A percentile compares a stretch with the other conserved stretches of the same genome.
Evolutionary conservation across 2,113 vertebrate species (phyloP).

Genomic region (Cairina moschata): DNA sequence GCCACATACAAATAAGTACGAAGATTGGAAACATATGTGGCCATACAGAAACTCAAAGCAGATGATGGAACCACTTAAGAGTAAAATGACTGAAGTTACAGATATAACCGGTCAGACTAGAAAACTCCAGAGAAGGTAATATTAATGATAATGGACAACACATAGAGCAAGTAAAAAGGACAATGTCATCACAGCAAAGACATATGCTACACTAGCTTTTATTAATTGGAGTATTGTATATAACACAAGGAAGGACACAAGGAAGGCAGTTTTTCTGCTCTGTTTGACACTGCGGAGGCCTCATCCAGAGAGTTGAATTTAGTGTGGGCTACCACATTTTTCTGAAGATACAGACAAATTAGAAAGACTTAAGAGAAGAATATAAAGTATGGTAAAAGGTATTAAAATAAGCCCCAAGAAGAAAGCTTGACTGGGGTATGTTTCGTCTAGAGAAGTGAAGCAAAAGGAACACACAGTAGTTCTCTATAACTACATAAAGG

Average conservation of each 20-base stretch:
- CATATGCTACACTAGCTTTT: neutral
- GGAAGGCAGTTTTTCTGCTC: conserved; percentile 8
- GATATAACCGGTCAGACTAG: neutral
- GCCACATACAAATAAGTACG: neutral
- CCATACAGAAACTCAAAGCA: conserved; percentile 13
- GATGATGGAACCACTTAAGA: conserved; percentile 15
- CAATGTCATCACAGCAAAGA: conserved; percentile 6
- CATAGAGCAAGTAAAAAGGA: neutral
- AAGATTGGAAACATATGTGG: conserved; percentile 16
- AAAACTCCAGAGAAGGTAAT: neutral
- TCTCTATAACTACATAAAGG: conserved; percentile 49
- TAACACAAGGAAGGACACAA: neutral
- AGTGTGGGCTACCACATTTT: conserved; percentile 25
- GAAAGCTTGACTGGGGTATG: conserved; percentile 50
- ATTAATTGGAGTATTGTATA: conserved; percentile 6
- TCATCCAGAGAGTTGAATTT: neutral
- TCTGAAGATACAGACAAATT: conserved; percentile 49
- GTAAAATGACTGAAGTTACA: conserved; percentile 13
- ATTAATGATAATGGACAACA: neutral
- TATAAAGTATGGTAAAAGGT: conserved; percentile 47
- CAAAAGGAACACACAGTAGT: conserved; percentile 51
- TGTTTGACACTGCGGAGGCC: neutral
- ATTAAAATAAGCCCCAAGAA: conserved; percentile 62
- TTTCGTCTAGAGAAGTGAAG: conserved; percentile 56
- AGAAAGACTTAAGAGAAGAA: conserved; percentile 43